phyloP scores from a whole-genome alignment of 1,140 invertebrate genomes.

The Aplysia californica region DNA sequence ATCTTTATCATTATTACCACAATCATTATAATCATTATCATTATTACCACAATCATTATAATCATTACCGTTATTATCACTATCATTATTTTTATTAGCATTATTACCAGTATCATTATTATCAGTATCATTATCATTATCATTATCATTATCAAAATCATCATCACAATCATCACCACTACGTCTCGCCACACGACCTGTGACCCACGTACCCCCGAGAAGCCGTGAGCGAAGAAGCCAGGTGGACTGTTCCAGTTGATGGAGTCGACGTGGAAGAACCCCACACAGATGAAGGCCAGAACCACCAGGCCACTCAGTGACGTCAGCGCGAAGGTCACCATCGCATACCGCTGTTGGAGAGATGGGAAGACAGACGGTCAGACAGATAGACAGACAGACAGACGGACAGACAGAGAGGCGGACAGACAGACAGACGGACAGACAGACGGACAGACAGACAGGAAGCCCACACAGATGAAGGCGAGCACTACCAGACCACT shows the following conservation, averaged over 20 bases:
- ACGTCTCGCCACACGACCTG: no score
- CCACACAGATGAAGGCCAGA: slow-evolving; percentile 64
- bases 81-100: no score
- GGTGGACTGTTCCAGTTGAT: slow-evolving; percentile 67
- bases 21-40: no score
- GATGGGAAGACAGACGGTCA: not conserved
- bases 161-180: no score
- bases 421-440: not conserved
- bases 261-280: slow-evolving; percentile 64
- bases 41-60: no score
- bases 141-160: no score
- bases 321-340: slow-evolving; percentile 56
- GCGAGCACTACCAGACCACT: not conserved
- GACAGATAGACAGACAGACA: not conserved
- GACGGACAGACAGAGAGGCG: no score
- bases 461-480: not conserved
- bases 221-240: slow-evolving; percentile 65
- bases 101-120: no score
- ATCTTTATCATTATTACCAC: no score
- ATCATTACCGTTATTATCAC: no score
- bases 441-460: not conserved
- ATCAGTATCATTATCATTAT: no score
- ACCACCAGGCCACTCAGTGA: slow-evolving; percentile 62
- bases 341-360: slow-evolving; percentile 49
- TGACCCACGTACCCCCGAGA: slow-evolving; percentile 50